Conservation (phyloP, 2,797 vertebrate genomes). For the Myotis findleyi region DNA sequence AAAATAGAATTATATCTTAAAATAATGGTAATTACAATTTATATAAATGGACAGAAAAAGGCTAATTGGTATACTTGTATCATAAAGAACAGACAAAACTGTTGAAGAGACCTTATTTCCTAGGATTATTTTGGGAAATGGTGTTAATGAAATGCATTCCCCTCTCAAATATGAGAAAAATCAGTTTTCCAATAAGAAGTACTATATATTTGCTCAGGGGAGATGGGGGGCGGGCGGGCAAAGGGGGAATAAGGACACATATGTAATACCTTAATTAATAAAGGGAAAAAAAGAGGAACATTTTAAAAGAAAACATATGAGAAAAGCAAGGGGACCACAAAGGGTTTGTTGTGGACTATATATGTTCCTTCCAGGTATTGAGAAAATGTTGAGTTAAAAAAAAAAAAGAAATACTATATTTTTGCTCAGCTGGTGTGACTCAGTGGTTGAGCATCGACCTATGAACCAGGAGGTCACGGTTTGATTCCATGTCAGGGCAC, state of each 20-base stretch:
- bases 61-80: not conserved
- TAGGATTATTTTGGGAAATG: not conserved
- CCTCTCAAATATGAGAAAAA: not conserved
- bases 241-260: too few relatives aligned
- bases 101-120: not conserved
- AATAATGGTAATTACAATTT: not conserved
- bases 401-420: too few relatives aligned
- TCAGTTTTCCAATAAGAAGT: slow-evolving; percentile 27
- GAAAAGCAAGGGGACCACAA: not conserved
- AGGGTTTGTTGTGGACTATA: not conserved
- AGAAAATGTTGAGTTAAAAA: not conserved
- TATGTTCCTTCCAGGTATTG: not conserved
- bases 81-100: not conserved
- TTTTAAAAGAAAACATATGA: not conserved
- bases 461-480: too few relatives aligned
- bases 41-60: not conserved
- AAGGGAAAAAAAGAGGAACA: too few relatives aligned
- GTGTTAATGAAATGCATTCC: not conserved
- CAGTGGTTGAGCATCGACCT: too few relatives aligned
- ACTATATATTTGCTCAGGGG: not conserved
- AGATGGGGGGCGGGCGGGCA: too few relatives aligned
- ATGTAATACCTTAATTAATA: too few relatives aligned
- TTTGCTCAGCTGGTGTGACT: too few relatives aligned
- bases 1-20: not conserved
- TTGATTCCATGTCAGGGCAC: too few relatives aligned